phyloP scores from a whole-genome alignment of 2,888 invertebrate species.

The Tiliacea aurago region DNA sequence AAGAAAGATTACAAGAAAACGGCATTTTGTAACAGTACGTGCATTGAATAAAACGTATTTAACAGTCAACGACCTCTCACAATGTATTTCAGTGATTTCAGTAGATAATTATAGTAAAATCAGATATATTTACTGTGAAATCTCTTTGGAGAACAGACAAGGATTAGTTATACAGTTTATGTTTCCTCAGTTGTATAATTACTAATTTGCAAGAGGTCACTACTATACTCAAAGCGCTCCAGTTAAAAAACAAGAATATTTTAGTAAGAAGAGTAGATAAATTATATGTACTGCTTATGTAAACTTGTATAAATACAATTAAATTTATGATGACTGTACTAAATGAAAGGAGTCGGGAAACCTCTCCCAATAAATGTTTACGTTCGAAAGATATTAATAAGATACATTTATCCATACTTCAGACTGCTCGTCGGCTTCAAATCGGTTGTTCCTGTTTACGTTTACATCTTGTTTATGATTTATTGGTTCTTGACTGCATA shows the following conservation, averaged over 20 bases:
- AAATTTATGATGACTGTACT: constrained; percentile 48
- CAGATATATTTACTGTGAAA: constrained; percentile 8
- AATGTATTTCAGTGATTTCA: constrained; percentile 12
- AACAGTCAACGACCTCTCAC: constrained; percentile 40
- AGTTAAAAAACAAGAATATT: constrained; percentile 20
- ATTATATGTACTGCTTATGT: constrained; percentile 20
- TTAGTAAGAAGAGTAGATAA: constrained; percentile 22
- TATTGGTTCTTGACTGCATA: constrained; percentile 58
- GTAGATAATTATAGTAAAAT: constrained; percentile 3
- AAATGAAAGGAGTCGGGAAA: constrained; percentile 54
- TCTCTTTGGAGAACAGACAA: not conserved
- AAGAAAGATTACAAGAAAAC: constrained; percentile 3
- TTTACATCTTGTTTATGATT: constrained; percentile 66
- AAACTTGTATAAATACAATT: constrained; percentile 38
- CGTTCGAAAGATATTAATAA: constrained; percentile 64
- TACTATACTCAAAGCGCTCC: not conserved
- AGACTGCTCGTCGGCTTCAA: constrained; percentile 63
- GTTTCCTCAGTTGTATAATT: not conserved
- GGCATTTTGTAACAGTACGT: not conserved
- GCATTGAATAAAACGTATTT: not conserved
- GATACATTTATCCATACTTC: constrained; percentile 71
- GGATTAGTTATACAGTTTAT: not conserved
- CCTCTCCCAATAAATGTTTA: constrained; percentile 54
- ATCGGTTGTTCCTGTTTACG: constrained; percentile 62
- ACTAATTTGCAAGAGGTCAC: not conserved